Base-by-base conservation (phyloP, 2,797 vertebrate species). In the Lepidocolaptes lacrymiger region DNA sequence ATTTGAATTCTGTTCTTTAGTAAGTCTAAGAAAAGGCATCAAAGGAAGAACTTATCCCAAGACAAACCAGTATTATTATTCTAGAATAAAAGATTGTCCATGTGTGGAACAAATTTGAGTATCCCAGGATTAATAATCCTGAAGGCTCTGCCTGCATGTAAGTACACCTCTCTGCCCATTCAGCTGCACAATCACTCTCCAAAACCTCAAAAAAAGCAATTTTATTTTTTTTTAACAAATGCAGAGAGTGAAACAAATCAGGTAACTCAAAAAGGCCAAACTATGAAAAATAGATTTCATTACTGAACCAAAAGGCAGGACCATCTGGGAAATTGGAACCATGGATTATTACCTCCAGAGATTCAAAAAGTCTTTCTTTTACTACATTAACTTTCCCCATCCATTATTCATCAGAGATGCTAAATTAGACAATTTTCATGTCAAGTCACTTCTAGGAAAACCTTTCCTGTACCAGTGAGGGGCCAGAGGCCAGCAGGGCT, bases 251-350 rank as follows among this genome's bases (percentile, higher is more conserved):
- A 91, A 95, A 89, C 68, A 75, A 93, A 86, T 78, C 74, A 75
- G 69, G 58, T 41, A 69, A 32, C n/a, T 83, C 44, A 27, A 77
- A 89, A 89, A 89, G 54, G 18, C 75, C 84, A 85, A 88, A 89
- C 64, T 72, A 77, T 88, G 89, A 96, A 96, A 96, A 96, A 85
- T 62, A 83, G 72, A 77, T 89, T 93, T 93, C 54, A 85, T 94
- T 87, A 93, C 78, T 61, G 81, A 94, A 85, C 56, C 78, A 89
- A 96, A 91, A 91, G n/a, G 68, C 19, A 5, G 55, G 58, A 91
- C 61, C 39, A 62, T 80, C 75, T 17, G 4, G 66, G 68, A 93
- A 95, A 89, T 39, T 90, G 74, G 78, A 91, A 82, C 49, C 74
- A 92, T 76, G 83, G 90, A 88, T 91, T 95, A 95, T 91, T 95